phyloP scores from a whole-genome alignment of 1,140 invertebrate genomes.

The Gonatopus flavifemur region DNA sequence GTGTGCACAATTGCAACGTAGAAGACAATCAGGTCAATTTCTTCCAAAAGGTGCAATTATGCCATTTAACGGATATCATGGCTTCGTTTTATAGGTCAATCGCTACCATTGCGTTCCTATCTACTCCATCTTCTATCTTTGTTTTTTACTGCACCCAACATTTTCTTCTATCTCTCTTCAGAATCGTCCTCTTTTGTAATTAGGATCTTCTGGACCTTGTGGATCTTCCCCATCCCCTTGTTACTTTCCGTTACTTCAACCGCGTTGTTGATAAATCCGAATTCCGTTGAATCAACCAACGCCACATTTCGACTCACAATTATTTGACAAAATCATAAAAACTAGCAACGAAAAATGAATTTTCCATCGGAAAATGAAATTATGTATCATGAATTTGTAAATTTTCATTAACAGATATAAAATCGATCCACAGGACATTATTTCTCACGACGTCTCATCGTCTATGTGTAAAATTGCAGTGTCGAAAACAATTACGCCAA shows the following conservation, averaged over 20 bases:
- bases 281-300: conserved; percentile 58
- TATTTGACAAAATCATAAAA: too few species aligned
- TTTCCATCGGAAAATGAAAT: too few species aligned
- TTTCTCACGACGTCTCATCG: conserved; percentile 13
- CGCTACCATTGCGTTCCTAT: conserved; percentile 22
- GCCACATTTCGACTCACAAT: too few species aligned
- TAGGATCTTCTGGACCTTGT: conserved; percentile 45
- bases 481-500: conserved; percentile 26
- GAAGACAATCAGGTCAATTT: conserved; percentile 27
- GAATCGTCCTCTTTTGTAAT: conserved; percentile 45
- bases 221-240: conserved; percentile 35
- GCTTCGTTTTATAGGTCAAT: conserved; percentile 31
- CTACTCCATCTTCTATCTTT: neutral
- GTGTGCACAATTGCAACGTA: conserved; percentile 4
- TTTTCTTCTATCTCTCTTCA: conserved; percentile 6
- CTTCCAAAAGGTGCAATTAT: conserved; percentile 32
- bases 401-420: neutral
- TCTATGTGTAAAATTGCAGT: conserved; percentile 5
- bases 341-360: too few species aligned
- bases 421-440: neutral
- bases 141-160: conserved; percentile 3
- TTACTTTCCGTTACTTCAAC: conserved; percentile 57
- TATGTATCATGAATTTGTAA: too few species aligned
- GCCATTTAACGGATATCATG: conserved; percentile 40
- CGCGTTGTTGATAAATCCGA: conserved; percentile 59